Evolutionary conservation across 2,888 invertebrate species (phyloP), one percentile per base, ranked within the genome.

Genomic region (Gymnocheta viridis): DNA sequence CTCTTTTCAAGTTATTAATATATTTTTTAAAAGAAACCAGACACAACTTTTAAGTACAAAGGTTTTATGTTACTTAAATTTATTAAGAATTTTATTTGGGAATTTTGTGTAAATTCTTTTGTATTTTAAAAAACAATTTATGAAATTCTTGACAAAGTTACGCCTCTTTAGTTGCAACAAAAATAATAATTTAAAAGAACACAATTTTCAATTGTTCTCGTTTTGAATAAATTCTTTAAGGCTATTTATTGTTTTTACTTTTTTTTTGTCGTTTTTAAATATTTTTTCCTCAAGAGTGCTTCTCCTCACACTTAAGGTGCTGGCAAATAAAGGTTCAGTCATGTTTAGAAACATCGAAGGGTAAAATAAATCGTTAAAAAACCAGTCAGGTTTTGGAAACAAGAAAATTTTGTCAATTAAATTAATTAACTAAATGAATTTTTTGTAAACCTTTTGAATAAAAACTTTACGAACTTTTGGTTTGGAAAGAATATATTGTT

Each of bases 121-220:
- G 19, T 49, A 9, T 24, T 49, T 49, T 41, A 4, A 38, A 41
- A n/a, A 74, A 74, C 19, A 32, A 29, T 27, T 47, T 49, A 77
- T 2, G 17, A 56, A 79, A 62, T 38, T 69, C 35, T n/a, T 70
- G 62, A 54, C 51, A 32, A 32, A 60, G 35, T 47, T 47, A 82
- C 73, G 82, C 82, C 73, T n/a, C 62, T 73, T 78, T 62, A 44
- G 29, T 35, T 72, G 73, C 67, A 67, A 74, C 19, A 27, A 27
- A 6, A 9, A 35, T n/a, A 38, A 41, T 9, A 14, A n/a, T n/a
- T n/a, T 14, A 51, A 3, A 19, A 17, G 1, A 19, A 54, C 12
- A 62, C 64, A 12, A 44, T 35, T 19, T 47, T 2, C 47, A 70
- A 29, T 51, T 74, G 10, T 60, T 67, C 24, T 49, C 47, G 32